These are phyloP conservation scores for Streptopelia turtur DNA, from an alignment of 2,797 vertebrate genomes.

Conservation along the genomic window DNA sequence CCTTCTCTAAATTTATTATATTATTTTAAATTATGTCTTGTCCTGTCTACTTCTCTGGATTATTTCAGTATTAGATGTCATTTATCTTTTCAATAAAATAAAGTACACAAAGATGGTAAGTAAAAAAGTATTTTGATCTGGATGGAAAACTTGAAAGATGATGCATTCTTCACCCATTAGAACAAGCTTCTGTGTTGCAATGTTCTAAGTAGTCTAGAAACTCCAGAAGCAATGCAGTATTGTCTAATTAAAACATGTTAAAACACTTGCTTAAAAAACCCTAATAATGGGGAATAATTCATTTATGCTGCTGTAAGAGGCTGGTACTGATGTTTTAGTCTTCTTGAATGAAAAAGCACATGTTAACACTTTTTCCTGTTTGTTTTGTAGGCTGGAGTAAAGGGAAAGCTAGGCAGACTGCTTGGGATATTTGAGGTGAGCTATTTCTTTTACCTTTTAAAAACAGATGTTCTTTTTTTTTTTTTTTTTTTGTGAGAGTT, in stretches of 20 bases:
- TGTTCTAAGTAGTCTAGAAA: not conserved
- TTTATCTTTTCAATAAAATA: not conserved
- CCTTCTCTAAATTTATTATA: not conserved
- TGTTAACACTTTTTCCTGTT: not conserved
- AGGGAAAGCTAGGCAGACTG: constrained; percentile 93
- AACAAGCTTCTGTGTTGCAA: not conserved
- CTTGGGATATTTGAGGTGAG: constrained; percentile 98
- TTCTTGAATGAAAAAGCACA: not conserved
- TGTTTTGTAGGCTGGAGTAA: constrained; percentile 91
- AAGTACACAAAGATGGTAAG: not conserved
- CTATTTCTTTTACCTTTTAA: constrained; percentile 16
- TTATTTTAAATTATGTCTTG: not conserved
- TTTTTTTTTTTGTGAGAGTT: not conserved
- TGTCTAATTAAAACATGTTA: not conserved
- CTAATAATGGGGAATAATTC: not conserved
- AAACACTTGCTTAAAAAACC: not conserved
- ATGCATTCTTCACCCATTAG: not conserved
- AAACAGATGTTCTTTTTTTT: not conserved
- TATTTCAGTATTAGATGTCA: not conserved
- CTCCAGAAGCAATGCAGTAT: not conserved
- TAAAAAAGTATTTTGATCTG: not conserved
- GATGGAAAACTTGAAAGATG: not conserved
- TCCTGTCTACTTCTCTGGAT: not conserved
- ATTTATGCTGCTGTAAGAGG: not conserved
- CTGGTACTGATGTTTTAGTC: not conserved